A percentile compares a stretch with the other conserved stretches of the same genome.
These are phyloP conservation scores for Umimayanthus chanpuru DNA, from an alignment of 92 coral and sea anemone genomes.

Conservation along the genomic window DNA sequence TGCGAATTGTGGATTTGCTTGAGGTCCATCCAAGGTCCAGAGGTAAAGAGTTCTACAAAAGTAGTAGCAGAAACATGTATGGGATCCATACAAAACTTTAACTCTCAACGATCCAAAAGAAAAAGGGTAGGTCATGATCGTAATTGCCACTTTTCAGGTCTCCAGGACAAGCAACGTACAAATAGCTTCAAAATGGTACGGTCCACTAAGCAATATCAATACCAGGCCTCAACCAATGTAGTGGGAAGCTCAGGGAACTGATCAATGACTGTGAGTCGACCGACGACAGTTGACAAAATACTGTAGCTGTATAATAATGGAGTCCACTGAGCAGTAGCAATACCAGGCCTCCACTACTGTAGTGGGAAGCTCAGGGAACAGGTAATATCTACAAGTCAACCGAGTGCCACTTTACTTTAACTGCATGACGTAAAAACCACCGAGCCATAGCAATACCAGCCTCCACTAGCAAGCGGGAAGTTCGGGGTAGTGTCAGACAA, in stretches of 20 bases:
- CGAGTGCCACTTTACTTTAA: no score
- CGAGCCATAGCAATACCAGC: no score
- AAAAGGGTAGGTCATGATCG: no score
- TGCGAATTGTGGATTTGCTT: constrained; percentile 4
- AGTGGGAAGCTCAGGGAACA: no score
- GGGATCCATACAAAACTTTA: not conserved
- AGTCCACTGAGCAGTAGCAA: not conserved
- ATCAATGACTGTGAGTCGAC: not conserved
- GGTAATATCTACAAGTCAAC: no score
- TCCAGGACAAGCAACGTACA: no score
- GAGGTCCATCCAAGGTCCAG: constrained; percentile 17
- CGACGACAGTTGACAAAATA: no score
- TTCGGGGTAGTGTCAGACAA: not conserved
- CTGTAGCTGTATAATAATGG: no score
- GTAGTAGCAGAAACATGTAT: not conserved
- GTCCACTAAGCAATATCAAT: not conserved
- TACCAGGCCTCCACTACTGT: not conserved
- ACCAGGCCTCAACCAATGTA: not conserved
- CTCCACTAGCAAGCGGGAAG: not conserved
- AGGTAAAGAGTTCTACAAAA: constrained; percentile 15
- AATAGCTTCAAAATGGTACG: not conserved
- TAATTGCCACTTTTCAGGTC: no score
- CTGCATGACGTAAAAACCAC: no score
- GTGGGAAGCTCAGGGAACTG: constrained; percentile 21
- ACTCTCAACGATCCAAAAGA: not conserved